phyloP scores from a whole-genome alignment of 2,888 invertebrate species.

The Myopa testacea region DNA sequence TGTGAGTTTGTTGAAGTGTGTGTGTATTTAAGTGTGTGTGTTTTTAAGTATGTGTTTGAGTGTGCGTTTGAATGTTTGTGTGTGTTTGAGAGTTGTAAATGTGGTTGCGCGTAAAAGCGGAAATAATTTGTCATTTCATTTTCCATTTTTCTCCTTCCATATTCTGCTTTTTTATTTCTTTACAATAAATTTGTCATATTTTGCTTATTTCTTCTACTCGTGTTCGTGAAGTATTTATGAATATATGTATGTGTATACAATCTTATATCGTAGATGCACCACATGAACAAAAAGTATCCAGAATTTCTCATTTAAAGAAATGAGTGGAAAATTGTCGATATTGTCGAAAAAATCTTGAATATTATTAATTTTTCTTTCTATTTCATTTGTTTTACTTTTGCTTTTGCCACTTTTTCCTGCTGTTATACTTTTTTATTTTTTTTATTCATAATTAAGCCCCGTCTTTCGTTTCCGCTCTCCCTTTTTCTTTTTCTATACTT shows the following conservation, averaged over 20 bases:
- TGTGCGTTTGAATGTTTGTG: background rate
- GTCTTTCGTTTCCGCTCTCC: background rate
- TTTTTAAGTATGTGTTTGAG: background rate
- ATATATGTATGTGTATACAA: too few species aligned
- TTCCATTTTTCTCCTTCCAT: background rate
- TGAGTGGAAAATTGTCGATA: too few species aligned
- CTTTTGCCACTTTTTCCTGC: background rate
- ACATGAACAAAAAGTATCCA: too few species aligned
- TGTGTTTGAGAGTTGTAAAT: too few species aligned
- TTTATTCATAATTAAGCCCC: background rate
- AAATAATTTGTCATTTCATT: slow-evolving; percentile 56
- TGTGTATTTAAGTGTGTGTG: background rate
- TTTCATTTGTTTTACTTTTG: too few species aligned
- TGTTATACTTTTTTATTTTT: background rate
- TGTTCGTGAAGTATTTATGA: too few species aligned
- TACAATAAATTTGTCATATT: too few species aligned
- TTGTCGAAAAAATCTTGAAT: too few species aligned
- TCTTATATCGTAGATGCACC: too few species aligned
- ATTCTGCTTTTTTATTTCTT: background rate
- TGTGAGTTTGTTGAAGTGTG: too few species aligned
- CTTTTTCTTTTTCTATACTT: background rate
- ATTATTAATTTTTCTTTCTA: background rate
- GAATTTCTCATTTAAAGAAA: too few species aligned
- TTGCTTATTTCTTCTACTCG: too few species aligned
- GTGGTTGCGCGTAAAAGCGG: slow-evolving; percentile 47